Evolutionary conservation across 2,888 invertebrate species (phyloP).

Genomic region (Cheilosia urbana): DNA sequence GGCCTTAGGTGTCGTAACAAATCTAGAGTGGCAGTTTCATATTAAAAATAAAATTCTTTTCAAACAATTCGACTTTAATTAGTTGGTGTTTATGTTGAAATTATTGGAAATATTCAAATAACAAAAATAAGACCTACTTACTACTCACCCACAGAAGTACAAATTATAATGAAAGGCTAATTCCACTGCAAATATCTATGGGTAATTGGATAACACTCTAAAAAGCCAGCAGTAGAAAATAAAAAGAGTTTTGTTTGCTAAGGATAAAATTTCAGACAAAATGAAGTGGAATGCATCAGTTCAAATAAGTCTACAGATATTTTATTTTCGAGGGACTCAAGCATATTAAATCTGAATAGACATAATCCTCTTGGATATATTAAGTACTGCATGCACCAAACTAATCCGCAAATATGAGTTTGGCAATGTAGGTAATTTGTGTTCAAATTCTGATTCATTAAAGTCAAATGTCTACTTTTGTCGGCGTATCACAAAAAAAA

Average conservation of each 20-base stretch:
- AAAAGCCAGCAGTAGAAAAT: not conserved
- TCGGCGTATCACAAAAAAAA: not conserved
- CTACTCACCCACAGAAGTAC: no score
- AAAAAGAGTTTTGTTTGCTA: not conserved
- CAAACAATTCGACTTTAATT: no score
- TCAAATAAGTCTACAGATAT: constrained; percentile 11
- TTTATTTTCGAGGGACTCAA: constrained; percentile 6
- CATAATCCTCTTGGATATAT: constrained; percentile 7
- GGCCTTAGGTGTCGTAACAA: not conserved
- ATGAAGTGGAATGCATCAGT: constrained; percentile 5
- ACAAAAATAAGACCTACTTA: no score
- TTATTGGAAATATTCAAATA: no score
- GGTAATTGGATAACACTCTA: not conserved
- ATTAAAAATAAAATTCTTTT: no score
- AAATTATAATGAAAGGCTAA: not conserved
- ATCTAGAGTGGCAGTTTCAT: no score
- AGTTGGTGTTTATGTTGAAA: no score
- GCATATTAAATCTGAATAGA: constrained; percentile 12
- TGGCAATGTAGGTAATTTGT: not conserved
- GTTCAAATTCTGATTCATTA: constrained; percentile 13
- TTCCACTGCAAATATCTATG: not conserved
- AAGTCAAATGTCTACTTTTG: not conserved
- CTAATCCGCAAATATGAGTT: constrained; percentile 15
- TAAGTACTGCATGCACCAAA: constrained; percentile 20
- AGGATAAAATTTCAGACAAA: not conserved